Evolutionary conservation across 2,113 vertebrate species (phyloP).

Genomic region (Anthoscopus minutus): DNA sequence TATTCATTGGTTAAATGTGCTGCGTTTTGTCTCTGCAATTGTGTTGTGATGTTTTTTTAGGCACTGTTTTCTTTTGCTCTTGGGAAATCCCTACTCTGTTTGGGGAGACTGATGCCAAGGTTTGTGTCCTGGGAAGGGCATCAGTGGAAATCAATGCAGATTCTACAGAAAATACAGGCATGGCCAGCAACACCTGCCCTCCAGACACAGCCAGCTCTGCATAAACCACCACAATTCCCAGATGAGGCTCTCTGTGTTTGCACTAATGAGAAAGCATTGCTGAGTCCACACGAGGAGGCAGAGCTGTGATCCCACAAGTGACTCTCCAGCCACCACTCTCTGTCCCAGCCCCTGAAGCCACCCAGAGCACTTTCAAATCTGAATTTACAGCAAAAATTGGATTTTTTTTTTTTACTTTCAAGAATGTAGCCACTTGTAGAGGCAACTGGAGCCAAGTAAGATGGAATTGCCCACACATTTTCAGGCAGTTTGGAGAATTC

Average conservation of each 20-base stretch:
- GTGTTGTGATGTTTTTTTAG: neutral
- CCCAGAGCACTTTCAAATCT: neutral
- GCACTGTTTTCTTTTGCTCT: neutral
- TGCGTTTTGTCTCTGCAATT: neutral
- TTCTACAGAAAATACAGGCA: neutral
- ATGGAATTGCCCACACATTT: neutral
- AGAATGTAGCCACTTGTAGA: neutral
- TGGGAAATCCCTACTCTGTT: neutral
- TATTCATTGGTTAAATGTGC: neutral
- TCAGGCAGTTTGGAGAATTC: neutral
- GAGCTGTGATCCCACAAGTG: neutral
- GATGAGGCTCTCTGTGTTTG: neutral
- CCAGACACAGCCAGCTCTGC: neutral
- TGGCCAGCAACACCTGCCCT: neutral
- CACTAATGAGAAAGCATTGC: neutral
- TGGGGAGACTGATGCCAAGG: neutral
- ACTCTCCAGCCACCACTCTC: neutral
- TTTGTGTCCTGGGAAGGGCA: neutral
- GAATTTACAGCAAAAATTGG: neutral
- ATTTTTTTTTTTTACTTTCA: neutral
- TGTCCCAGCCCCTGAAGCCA: neutral
- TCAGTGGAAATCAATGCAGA: neutral
- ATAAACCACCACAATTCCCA: neutral
- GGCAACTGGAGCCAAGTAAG: neutral
- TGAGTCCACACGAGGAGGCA: neutral